Evolutionary conservation across 2,888 invertebrate genomes (phyloP), one percentile per base, ranked within the genome.

Genomic region (Drosophila falleni): DNA sequence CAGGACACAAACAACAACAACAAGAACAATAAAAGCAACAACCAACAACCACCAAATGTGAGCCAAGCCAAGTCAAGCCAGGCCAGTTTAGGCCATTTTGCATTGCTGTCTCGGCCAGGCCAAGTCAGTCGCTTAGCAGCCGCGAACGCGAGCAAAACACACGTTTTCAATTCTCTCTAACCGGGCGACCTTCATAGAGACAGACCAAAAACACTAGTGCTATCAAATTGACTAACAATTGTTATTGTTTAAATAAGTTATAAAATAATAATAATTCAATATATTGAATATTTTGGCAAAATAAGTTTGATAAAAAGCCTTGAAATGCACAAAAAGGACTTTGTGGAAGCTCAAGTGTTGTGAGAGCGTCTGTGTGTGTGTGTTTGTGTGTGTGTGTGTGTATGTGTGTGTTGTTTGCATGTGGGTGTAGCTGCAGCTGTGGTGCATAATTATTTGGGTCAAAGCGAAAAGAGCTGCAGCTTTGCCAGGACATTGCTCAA

Each of bases 91-190:
- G 74, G 80, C 83, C 85, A 86, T 82, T 87, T 79, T 63, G 74
- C 76, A 61, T 66, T 59, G 64, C 71, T 62, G 68, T 66, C 55
- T 69, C 60, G 61, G 54, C 63, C 71, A 63, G 78, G 71, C 60
- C 64, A 79, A 80, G 76, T 89, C 81, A 90, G 89, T 90, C 82
- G 90, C 86, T 74, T 80, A 86, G 80, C 81, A 90, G 89, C 89
- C 81, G 90, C 82, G 86, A 84, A 81, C 79, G 86, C 82, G 81
- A 79, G 72, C 86, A 74, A 71, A 73, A 83, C 80, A 83, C 64
- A 71, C 51, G 53, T 49, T 47, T 37, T 15, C 58, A 58, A 58
- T 47, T 41, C 41, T 41, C 41, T 58, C 47, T 15, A 46, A 46
- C 58, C 46, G 47, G 62, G 60, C 75, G 78, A 78, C 75, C 75